These are phyloP conservation scores for Asteroscopus sphinx DNA, from an alignment of 2,888 invertebrate genomes.

Conservation along the genomic window DNA sequence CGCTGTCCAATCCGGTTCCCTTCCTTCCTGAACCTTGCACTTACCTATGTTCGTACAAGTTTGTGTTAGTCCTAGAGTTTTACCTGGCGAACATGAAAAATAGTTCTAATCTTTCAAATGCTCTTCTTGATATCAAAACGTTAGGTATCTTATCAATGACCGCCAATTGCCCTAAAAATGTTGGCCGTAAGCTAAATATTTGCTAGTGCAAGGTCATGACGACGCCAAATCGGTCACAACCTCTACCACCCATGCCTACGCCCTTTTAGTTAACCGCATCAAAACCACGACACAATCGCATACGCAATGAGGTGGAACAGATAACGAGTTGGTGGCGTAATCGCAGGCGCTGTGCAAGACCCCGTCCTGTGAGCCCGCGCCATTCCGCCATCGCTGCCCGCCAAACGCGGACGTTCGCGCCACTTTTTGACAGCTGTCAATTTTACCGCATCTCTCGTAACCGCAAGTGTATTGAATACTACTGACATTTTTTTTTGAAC, in stretches of 20 bases:
- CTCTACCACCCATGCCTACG: constrained; percentile 6
- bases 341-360: constrained; percentile 41
- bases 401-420: constrained; percentile 67
- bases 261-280: constrained; percentile 29
- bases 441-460: constrained; percentile 41
- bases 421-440: constrained; percentile 63
- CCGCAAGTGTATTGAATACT: constrained; percentile 67
- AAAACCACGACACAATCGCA: constrained; percentile 30
- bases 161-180: constrained; percentile 12
- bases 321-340: constrained; percentile 59
- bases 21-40: constrained; percentile 10
- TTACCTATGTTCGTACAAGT: neutral
- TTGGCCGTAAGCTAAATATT: constrained; percentile 8
- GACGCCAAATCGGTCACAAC: constrained; percentile 8
- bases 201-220: constrained; percentile 31
- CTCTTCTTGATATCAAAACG: neutral
- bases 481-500: constrained; percentile 17
- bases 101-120: neutral
- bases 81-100: too few relatives aligned
- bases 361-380: constrained; percentile 39
- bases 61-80: neutral
- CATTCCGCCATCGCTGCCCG: constrained; percentile 65
- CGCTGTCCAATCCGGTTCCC: constrained; percentile 19
- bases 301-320: constrained; percentile 57
- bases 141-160: constrained; percentile 37